Conservation (phyloP, 2,888 invertebrate genomes). For the Geotrupes spiniger region DNA sequence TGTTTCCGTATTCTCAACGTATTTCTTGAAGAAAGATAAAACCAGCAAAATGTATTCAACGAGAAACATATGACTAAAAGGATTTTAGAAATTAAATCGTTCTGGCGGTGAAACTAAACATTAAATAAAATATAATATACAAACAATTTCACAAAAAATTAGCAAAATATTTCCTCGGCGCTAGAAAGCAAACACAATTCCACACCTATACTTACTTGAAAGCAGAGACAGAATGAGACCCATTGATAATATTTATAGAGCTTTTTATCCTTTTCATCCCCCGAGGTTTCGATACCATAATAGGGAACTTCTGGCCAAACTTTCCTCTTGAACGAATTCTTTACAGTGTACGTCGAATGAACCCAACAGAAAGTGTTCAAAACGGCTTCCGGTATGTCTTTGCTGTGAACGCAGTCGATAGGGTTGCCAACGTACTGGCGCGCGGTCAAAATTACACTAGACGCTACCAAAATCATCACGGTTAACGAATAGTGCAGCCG, state of each 20-base stretch:
- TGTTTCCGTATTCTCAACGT: too few species aligned
- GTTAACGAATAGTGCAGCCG: conserved; percentile 89
- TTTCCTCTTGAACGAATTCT: conserved; percentile 77
- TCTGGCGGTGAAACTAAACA: too few species aligned
- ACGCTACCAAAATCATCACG: conserved; percentile 83
- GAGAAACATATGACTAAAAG: too few species aligned
- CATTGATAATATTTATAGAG: conserved; percentile 92
- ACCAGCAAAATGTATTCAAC: too few species aligned
- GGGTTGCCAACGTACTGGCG: conserved; percentile 93
- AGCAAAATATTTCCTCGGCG: too few species aligned
- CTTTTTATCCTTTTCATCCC: conserved; percentile 69
- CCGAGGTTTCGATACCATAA: conserved; percentile 69
- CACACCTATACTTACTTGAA: conserved; percentile 72
- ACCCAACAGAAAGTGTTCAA: conserved; percentile 96
- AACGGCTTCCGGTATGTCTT: conserved; percentile 87
- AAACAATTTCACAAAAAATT: too few species aligned
- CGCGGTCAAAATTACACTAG: conserved; percentile 87
- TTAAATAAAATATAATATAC: too few species aligned
- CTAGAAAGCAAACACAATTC: too few species aligned
- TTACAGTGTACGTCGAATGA: conserved; percentile 88
- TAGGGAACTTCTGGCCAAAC: conserved; percentile 79
- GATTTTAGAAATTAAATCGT: too few species aligned
- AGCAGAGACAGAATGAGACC: conserved; percentile 96
- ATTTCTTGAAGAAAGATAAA: too few species aligned
- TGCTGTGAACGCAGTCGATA: conserved; percentile 91